Conservation (phyloP, 1,140 invertebrate genomes). For the Drusus annulatus region DNA sequence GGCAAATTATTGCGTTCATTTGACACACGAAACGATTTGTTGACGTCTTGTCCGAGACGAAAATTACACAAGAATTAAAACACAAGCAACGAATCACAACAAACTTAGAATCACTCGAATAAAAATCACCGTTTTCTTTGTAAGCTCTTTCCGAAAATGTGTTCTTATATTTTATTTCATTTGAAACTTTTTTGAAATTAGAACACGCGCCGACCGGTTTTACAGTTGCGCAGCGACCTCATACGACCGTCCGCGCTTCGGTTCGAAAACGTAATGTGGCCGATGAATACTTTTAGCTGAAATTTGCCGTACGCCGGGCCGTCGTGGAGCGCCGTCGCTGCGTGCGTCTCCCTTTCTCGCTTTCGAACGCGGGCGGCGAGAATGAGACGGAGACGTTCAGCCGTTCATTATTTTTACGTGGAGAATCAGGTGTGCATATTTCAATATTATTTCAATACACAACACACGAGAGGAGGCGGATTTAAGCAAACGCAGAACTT, state of each 20-base stretch:
- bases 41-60: constrained; percentile 12
- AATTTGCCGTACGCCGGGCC: background rate
- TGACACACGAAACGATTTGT: constrained; percentile 4
- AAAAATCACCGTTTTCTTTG: background rate
- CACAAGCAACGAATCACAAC: background rate
- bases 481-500: constrained; percentile 20
- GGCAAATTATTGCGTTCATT: background rate
- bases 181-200: constrained; percentile 36
- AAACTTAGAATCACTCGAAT: background rate
- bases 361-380: background rate
- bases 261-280: constrained; percentile 38
- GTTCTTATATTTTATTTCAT: background rate
- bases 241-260: constrained; percentile 13
- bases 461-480: constrained; percentile 11
- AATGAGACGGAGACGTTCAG: background rate
- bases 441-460: constrained; percentile 23
- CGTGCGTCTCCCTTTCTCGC: constrained; percentile 1
- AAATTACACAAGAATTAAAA: background rate
- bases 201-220: constrained; percentile 41
- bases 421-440: constrained; percentile 34
- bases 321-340: background rate
- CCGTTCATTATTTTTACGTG: constrained; percentile 5
- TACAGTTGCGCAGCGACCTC: background rate
- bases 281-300: constrained; percentile 15
- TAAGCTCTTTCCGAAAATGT: background rate